These are phyloP conservation scores for Patagioenas fasciata DNA, from an alignment of 2,113 vertebrate genomes.

Conservation along the genomic window DNA sequence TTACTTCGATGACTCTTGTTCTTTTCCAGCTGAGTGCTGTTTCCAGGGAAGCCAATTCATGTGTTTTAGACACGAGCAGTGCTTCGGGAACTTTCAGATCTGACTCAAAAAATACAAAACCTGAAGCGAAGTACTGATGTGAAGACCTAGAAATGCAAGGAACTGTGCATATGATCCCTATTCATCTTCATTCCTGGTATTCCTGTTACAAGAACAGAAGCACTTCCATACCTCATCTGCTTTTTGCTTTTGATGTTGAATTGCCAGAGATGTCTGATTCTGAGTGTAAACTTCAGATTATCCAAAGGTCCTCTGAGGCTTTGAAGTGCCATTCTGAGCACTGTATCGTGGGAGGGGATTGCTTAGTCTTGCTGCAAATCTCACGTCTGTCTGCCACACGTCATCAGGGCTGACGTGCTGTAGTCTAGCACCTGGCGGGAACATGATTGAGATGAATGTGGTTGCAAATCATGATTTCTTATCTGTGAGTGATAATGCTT, in stretches of 20 bases:
- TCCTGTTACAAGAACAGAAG: not conserved
- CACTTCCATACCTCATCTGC: not conserved
- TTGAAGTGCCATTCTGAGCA: not conserved
- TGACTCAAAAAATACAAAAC: not conserved
- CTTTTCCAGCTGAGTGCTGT: conserved; percentile 12
- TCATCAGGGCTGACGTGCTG: not conserved
- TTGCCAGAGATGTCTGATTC: not conserved
- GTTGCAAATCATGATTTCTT: not conserved
- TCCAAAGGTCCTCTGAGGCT: not conserved
- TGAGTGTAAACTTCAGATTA: not conserved
- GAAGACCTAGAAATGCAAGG: not conserved
- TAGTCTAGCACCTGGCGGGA: not conserved
- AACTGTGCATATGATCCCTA: not conserved
- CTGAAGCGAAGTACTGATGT: not conserved
- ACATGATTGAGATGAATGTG: not conserved
- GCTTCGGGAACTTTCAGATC: not conserved
- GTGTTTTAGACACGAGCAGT: not conserved
- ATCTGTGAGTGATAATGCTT: not conserved
- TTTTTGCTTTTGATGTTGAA: not conserved
- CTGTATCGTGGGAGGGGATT: not conserved
- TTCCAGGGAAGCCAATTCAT: conserved; percentile 1
- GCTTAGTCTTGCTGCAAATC: not conserved
- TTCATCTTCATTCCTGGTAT: not conserved
- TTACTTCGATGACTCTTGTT: not conserved
- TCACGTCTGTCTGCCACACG: not conserved